These are phyloP conservation scores for Allacma fusca DNA, from an alignment of 2,888 invertebrate genomes.

Conservation along the genomic window DNA sequence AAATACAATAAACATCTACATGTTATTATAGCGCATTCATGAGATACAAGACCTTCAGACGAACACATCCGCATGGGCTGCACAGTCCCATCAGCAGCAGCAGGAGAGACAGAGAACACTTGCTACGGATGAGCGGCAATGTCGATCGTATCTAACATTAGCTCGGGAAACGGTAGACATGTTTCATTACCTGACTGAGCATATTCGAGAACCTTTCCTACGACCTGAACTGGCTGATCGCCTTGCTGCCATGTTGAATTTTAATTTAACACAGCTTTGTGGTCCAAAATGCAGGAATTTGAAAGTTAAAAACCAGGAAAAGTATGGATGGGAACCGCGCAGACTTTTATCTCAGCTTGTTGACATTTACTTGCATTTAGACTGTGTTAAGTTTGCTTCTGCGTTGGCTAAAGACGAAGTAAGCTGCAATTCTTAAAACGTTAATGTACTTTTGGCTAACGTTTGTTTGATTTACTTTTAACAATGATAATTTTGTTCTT, in stretches of 20 bases:
- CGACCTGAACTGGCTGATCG: slow-evolving; percentile 91
- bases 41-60: slow-evolving; percentile 85
- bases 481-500: neutral
- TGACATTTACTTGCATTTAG: slow-evolving; percentile 95
- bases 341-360: slow-evolving; percentile 89
- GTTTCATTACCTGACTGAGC: slow-evolving; percentile 94
- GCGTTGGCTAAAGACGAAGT: slow-evolving; percentile 97
- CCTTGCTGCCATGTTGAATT: slow-evolving; percentile 97
- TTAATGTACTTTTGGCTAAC: neutral
- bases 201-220: slow-evolving; percentile 94
- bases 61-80: slow-evolving; percentile 74
- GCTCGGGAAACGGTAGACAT: slow-evolving; percentile 97
- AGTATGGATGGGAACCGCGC: slow-evolving; percentile 97
- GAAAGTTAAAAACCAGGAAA: slow-evolving; percentile 90
- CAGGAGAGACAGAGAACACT: slow-evolving; percentile 81
- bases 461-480: neutral
- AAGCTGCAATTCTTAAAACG: neutral
- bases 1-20: too few species aligned
- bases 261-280: slow-evolving; percentile 94
- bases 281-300: slow-evolving; percentile 92
- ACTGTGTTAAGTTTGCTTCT: slow-evolving; percentile 88
- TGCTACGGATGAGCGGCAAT: slow-evolving; percentile 84
- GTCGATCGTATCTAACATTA: slow-evolving; percentile 87
- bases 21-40: slow-evolving; percentile 69
- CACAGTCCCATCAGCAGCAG: slow-evolving; percentile 74